A percentile compares a stretch with the other conserved stretches of the same genome.
Conservation (phyloP, 1,140 invertebrate species). For the Ostrea edulis region DNA sequence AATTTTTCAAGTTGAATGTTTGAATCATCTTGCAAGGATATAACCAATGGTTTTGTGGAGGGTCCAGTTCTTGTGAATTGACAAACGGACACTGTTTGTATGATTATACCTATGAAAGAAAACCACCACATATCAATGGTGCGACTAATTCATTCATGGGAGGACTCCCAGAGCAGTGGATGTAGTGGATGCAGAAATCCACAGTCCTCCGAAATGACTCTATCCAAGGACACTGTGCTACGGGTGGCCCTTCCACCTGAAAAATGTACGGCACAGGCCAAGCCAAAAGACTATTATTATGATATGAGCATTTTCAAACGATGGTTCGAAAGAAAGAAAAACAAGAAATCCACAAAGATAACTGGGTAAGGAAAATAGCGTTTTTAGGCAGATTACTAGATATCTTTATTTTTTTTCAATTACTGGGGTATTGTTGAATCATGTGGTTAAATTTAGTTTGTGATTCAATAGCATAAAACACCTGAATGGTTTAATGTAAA, state of each 20-base stretch:
- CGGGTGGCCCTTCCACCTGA: constrained; percentile 34
- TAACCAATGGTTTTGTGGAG: background rate
- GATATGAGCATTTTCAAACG: constrained; percentile 65
- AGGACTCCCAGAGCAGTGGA: background rate
- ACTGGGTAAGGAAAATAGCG: constrained; percentile 47
- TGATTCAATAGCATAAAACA: background rate
- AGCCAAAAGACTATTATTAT: constrained; percentile 66
- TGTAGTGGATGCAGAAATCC: background rate
- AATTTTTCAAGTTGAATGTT: background rate
- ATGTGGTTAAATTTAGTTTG: background rate
- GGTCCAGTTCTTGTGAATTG: background rate
- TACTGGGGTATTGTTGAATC: constrained; percentile 16
- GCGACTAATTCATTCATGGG: constrained; percentile 16
- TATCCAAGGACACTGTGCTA: constrained; percentile 12
- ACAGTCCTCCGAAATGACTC: background rate
- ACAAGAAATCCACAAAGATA: constrained; percentile 44
- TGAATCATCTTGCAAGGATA: background rate
- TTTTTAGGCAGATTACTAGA: constrained; percentile 1
- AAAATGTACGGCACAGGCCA: constrained; percentile 49
- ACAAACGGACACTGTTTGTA: background rate
- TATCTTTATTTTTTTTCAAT: background rate
- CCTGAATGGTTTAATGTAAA: constrained; percentile 35
- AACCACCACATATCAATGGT: constrained; percentile 34
- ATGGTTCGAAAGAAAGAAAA: constrained; percentile 62
- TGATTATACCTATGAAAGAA: constrained; percentile 29